These are phyloP conservation scores for Nomada ferruginata DNA, from an alignment of 2,888 invertebrate species.

Conservation along the genomic window DNA sequence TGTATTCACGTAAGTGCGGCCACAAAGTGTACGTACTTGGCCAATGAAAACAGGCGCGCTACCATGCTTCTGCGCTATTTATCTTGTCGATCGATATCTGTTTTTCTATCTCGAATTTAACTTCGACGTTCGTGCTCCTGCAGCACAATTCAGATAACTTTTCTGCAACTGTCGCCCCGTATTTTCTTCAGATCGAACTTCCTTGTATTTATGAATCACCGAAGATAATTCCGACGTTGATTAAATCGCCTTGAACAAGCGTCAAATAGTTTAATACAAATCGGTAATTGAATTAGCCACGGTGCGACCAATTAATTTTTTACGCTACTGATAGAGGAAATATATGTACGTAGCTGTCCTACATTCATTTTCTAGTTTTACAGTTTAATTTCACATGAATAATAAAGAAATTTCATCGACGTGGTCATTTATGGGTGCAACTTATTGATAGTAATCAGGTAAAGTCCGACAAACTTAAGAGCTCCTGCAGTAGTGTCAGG, in stretches of 20 bases:
- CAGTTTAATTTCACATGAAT: neutral
- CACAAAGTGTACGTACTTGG: conserved; percentile 47
- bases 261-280: neutral
- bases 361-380: no score
- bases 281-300: neutral
- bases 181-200: conserved; percentile 30
- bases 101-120: conserved; percentile 63
- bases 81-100: conserved; percentile 66
- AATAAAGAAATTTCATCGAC: neutral
- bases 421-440: neutral
- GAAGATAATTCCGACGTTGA: neutral
- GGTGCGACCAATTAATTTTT: neutral
- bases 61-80: conserved; percentile 60
- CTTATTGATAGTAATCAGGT: neutral
- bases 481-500: neutral
- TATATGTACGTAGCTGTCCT: no score
- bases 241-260: neutral
- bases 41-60: conserved; percentile 60
- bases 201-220: neutral
- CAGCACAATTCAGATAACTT: conserved; percentile 14
- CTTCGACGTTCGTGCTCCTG: conserved; percentile 24
- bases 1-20: conserved; percentile 58
- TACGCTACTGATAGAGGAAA: neutral
- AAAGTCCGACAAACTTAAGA: neutral
- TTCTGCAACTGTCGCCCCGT: conserved; percentile 18